Evolutionary conservation across 2,888 invertebrate species (phyloP), one percentile per base, ranked within the genome.

Genomic region (Eupithecia tripunctaria): DNA sequence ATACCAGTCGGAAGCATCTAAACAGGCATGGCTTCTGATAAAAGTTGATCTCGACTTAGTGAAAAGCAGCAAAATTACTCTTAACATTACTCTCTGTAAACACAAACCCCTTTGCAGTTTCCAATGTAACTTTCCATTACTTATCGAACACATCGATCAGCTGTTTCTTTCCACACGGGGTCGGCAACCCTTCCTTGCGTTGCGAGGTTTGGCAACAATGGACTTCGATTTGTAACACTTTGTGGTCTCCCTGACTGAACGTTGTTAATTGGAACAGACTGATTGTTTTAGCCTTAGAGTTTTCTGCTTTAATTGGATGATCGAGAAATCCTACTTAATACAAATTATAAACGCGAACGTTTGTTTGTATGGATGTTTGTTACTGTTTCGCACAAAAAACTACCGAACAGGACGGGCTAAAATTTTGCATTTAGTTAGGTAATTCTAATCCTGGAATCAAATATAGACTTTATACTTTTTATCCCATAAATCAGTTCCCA

Each of bases 81-180:
- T 12, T 21, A 51, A 51, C 2, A 51, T 51, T 12, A 51, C n/a
- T 21, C 2, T 51, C 2, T 21, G 21, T 21, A 21, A 51, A 51
- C n/a, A 51, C 43, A 43, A 43, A 43, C 7, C 8, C n/a, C 51
- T 21, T 12, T 51, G 51, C 21, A 21, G 21, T 21, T 51, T 51
- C 21, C 1, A 21, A 51, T 51, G 21, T 51, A 21, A 51, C 51
- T 21, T 51, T 21, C 51, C 21, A 21, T 51, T 51, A n/a, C 18
- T 10, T 62, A 62, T 71, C 60, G 60, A 51, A 71, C 88, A 91
- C 88, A 91, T 90, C 86, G 89, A 92, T 91, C 88, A 91, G 88
- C 85, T 91, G 90, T 91, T 92, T 91, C 89, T 91, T 91, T 91
- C 88, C 80, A 85, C 78, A 21, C 80, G 85, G 87, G 93, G 89